phyloP scores from a whole-genome alignment of 2,797 vertebrate species.

The Aldrovandia affinis region DNA sequence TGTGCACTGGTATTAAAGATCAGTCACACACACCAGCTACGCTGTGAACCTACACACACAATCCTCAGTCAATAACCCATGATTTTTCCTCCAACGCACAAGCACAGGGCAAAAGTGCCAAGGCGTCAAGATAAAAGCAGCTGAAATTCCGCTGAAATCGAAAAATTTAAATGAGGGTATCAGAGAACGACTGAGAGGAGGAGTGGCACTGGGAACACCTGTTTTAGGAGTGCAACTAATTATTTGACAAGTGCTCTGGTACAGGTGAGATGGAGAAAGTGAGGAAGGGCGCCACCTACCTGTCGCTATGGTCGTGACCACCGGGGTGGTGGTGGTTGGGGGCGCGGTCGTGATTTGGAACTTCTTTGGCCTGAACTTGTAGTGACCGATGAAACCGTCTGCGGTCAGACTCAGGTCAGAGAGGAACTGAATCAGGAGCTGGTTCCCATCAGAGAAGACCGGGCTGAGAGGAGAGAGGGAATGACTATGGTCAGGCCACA shows the following conservation, averaged over 20 bases:
- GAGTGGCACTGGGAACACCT: not conserved
- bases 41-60: not conserved
- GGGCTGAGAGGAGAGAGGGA: conserved; percentile 76
- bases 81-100: not conserved
- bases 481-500: not conserved
- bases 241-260: not conserved
- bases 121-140: not conserved
- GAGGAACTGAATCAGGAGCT: conserved; percentile 94
- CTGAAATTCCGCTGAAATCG: not conserved
- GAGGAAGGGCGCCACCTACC: conserved; percentile 63
- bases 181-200: not conserved
- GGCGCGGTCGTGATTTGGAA: conserved; percentile 76
- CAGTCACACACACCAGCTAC: not conserved
- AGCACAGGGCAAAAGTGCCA: not conserved
- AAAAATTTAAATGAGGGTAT: not conserved
- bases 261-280: not conserved
- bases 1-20: not conserved
- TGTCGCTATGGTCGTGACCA: conserved; percentile 80
- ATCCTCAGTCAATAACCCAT: not conserved
- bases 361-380: conserved; percentile 94
- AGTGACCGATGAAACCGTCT: conserved; percentile 95
- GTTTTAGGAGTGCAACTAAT: not conserved
- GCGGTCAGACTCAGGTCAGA: conserved; percentile 97
- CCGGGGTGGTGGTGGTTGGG: conserved; percentile 73
- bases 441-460: conserved; percentile 90